Evolutionary conservation across 2,888 invertebrate genomes (phyloP).

Genomic region (Laspeyria flexula): DNA sequence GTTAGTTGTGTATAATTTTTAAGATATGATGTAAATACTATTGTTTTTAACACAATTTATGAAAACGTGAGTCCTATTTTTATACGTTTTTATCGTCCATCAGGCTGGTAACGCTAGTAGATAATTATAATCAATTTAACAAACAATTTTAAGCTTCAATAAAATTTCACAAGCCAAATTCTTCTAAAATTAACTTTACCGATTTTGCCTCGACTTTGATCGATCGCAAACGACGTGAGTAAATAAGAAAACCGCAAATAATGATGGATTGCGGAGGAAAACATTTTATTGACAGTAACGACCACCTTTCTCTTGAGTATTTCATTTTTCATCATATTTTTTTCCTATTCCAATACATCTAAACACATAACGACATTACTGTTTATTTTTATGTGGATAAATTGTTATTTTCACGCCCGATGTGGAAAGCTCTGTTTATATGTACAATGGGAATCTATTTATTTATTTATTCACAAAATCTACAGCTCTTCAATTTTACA

Average conservation of each 20-base stretch:
- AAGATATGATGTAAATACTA: no score
- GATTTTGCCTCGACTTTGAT: conserved; percentile 30
- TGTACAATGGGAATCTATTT: no score
- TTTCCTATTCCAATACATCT: neutral
- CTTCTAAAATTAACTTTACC: conserved; percentile 22
- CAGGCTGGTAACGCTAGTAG: no score
- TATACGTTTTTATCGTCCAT: no score
- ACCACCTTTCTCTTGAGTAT: neutral
- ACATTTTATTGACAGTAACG: conserved; percentile 32
- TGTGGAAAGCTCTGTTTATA: no score
- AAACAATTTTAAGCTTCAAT: neutral
- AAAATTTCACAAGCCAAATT: neutral
- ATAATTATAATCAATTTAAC: no score
- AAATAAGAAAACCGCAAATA: conserved; percentile 26
- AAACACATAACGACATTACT: neutral
- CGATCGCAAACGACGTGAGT: conserved; percentile 21
- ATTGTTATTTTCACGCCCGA: no score
- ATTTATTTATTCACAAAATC: no score
- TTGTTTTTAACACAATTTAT: no score
- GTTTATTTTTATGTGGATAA: neutral
- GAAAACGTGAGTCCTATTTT: no score
- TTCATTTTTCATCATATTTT: conserved; percentile 6
- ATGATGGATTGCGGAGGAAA: conserved; percentile 36
- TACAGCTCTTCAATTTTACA: no score
- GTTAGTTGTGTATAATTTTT: no score